Evolutionary conservation across 1,140 invertebrate genomes (phyloP).

Genomic region (Drosophila watanabei): DNA sequence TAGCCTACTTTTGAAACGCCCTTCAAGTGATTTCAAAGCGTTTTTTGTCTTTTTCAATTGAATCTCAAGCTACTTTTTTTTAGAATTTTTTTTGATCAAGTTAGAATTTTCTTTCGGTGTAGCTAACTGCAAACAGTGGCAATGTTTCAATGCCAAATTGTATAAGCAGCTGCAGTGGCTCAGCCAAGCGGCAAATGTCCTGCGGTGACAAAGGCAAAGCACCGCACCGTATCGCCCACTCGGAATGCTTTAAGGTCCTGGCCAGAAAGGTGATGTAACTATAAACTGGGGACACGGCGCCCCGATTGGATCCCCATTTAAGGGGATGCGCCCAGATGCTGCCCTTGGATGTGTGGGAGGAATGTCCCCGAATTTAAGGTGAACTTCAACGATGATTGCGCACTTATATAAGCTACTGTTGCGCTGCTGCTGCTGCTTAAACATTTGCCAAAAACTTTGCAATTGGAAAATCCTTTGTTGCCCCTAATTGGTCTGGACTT

Average conservation of each 20-base stretch:
- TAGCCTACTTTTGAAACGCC: too few species aligned
- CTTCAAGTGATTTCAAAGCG: too few species aligned
- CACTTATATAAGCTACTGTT: constrained; percentile 1
- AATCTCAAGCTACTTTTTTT: not conserved
- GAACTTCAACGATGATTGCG: constrained; percentile 1
- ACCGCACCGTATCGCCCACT: not conserved
- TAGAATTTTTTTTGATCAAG: too few species aligned
- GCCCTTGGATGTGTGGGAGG: not conserved
- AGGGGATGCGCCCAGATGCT: constrained; percentile 15
- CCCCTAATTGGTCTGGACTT: constrained; percentile 21
- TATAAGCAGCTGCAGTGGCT: constrained; percentile 60
- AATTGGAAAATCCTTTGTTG: constrained; percentile 29
- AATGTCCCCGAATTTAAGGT: constrained; percentile 16
- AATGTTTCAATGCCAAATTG: constrained; percentile 68
- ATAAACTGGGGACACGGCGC: not conserved
- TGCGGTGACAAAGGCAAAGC: constrained; percentile 48
- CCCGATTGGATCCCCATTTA: constrained; percentile 10
- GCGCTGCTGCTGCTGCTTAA: constrained; percentile 4
- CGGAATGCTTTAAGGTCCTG: constrained; percentile 29
- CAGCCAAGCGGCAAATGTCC: constrained; percentile 70
- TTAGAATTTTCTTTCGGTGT: constrained; percentile 6
- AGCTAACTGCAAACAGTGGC: constrained; percentile 34
- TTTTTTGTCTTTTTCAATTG: not conserved
- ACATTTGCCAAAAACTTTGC: constrained; percentile 38
- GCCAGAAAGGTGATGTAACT: constrained; percentile 56